These are phyloP conservation scores for Leptinotarsa haldemani DNA, from an alignment of 2,888 invertebrate species.

Conservation along the genomic window DNA sequence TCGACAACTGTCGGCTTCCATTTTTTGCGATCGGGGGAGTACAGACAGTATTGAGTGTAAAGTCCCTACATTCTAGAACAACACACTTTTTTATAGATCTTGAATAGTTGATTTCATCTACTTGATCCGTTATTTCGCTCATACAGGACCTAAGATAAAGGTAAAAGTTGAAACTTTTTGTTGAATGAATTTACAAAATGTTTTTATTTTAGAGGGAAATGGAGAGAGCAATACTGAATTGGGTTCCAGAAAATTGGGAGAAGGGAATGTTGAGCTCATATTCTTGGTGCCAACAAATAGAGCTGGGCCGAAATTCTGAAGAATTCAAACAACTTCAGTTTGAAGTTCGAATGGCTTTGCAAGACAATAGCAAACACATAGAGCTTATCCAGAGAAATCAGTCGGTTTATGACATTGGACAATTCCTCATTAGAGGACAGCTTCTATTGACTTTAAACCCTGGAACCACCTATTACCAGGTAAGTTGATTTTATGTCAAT, in stretches of 20 bases:
- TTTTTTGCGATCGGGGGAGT: too few species aligned
- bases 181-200: background rate
- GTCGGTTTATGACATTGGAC: conserved; percentile 49
- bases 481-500: conserved; percentile 36
- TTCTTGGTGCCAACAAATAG: background rate
- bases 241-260: conserved; percentile 1
- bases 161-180: background rate
- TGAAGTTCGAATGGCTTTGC: conserved; percentile 31
- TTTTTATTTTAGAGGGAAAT: background rate
- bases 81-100: too few species aligned
- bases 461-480: conserved; percentile 41
- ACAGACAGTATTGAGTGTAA: too few species aligned
- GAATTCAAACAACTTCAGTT: conserved; percentile 40
- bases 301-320: conserved; percentile 12
- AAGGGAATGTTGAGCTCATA: background rate
- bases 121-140: too few species aligned
- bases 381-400: conserved; percentile 44
- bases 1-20: too few species aligned
- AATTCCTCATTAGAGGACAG: conserved; percentile 52
- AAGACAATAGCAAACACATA: conserved; percentile 19
- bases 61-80: too few species aligned
- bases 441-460: conserved; percentile 35
- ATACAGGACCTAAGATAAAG: too few species aligned
- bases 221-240: background rate
- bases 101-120: too few species aligned